These are phyloP conservation scores for Chesias legatella DNA, from an alignment of 2,888 invertebrate species.

Conservation along the genomic window DNA sequence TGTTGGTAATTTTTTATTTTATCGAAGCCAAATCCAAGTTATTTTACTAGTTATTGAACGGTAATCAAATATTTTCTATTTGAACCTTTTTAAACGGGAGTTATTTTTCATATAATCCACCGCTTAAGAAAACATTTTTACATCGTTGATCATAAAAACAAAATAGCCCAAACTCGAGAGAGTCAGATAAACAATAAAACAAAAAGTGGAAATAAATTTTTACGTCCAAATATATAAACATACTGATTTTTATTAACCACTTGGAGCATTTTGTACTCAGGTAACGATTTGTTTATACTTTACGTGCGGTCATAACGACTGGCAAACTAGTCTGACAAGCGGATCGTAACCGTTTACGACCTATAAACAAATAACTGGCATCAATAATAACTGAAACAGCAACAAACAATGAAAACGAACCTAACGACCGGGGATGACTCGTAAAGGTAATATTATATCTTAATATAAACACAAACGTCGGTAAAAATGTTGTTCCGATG, in stretches of 20 bases:
- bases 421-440: conserved; percentile 61
- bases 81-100: too few species aligned
- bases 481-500: conserved; percentile 68
- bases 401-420: conserved; percentile 74
- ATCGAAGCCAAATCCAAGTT: too few species aligned
- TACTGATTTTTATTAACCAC: conserved; percentile 38
- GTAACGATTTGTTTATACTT: conserved; percentile 67
- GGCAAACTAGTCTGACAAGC: conserved; percentile 71
- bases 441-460: conserved; percentile 79
- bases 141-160: too few species aligned
- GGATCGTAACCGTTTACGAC: conserved; percentile 71
- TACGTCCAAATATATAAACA: conserved; percentile 23
- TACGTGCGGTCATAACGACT: conserved; percentile 63
- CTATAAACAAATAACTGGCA: conserved; percentile 77
- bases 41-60: too few species aligned
- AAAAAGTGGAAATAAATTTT: conserved; percentile 6
- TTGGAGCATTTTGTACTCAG: conserved; percentile 58
- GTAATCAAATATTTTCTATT: too few species aligned
- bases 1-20: too few species aligned
- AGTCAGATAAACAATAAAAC: background rate
- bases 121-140: too few species aligned
- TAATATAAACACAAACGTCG: conserved; percentile 72
- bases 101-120: too few species aligned
- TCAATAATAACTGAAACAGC: conserved; percentile 78
- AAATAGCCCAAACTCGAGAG: too few species aligned